Conservation (phyloP, 1,140 invertebrate species). For the Tetragnatha versicolor region DNA sequence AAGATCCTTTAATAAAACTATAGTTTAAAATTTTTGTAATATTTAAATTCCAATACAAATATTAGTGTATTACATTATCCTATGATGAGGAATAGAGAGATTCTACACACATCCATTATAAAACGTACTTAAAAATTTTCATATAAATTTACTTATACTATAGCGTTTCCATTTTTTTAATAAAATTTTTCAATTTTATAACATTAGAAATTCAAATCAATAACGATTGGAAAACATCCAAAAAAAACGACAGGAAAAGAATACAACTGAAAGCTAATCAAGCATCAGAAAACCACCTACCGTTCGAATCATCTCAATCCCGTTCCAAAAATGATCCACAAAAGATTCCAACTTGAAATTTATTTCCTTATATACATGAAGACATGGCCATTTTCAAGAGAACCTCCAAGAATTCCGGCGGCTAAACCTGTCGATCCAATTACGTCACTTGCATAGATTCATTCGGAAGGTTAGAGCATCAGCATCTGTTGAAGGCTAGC, state of each 20-base stretch:
- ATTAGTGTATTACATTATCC: background rate
- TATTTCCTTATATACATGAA: conserved; percentile 14
- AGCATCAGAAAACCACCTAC: background rate
- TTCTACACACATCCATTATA: background rate
- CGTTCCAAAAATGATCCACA: background rate
- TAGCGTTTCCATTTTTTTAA: background rate
- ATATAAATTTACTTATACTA: background rate
- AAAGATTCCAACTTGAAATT: background rate
- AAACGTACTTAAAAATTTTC: background rate
- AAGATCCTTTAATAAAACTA: too few species aligned
- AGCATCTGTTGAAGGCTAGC: too few species aligned
- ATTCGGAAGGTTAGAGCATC: conserved; percentile 1
- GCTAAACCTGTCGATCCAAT: conserved; percentile 18
- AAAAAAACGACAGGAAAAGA: background rate
- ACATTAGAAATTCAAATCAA: background rate
- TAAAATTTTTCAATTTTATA: background rate
- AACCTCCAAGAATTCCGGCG: background rate
- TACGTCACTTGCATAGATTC: conserved; percentile 19
- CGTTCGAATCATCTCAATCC: background rate
- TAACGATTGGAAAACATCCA: background rate
- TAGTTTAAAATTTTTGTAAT: background rate
- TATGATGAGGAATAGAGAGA: background rate
- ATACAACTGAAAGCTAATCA: background rate
- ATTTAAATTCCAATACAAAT: background rate
- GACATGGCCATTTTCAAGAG: background rate